Evolutionary conservation across 1,140 invertebrate species (phyloP), one percentile per base, ranked within the genome.

Genomic region (Sinella curviseta): DNA sequence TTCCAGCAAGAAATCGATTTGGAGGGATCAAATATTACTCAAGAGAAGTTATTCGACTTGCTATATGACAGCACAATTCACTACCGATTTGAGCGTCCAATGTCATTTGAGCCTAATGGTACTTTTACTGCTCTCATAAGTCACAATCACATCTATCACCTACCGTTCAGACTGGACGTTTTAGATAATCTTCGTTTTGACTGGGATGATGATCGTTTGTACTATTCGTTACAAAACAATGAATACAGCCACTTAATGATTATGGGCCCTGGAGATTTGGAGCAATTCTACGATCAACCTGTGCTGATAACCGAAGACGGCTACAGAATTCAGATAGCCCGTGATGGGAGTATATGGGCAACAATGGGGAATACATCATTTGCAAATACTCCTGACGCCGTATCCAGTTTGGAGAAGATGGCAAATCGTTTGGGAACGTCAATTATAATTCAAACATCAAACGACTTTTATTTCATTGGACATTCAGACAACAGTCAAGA

Each of bases 281-380:
- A 74, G 14, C 30, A 74, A 24, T 74, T 74, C 33, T 74, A 74
- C 70, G 31, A 16, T 2, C 70, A 74, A 24, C 70, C 70, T 31
- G 34, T 34, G 24, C 4, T 74, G 34, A 1, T 74, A 4, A 74
- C 70, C 14, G 3, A 33, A 17, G 70, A 74, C 34, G 31, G 31
- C 12, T 74, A 30, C 30, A 28, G 33, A 24, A 74, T 74, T 74
- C 70, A 74, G 24, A 33, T 74, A 16, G 26, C 70, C 17, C 70
- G 70, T 16, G 30, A 31, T 34, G 70, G 70, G 12, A 24, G 34
- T 14, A 26, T 60, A 3, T 26, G 3, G 24, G 12, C 24, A n/a
- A 17, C 55, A 4, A 28, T 74, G 30, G 70, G 30, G 33, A 30
- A 12, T 34, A 31, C 3, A 8, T 31, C 30, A 24, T 33, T 8